A percentile compares a stretch with the other conserved stretches of the same genome.
phyloP scores from a whole-genome alignment of 1,140 invertebrate genomes.

The Drosophila tsacasi region DNA sequence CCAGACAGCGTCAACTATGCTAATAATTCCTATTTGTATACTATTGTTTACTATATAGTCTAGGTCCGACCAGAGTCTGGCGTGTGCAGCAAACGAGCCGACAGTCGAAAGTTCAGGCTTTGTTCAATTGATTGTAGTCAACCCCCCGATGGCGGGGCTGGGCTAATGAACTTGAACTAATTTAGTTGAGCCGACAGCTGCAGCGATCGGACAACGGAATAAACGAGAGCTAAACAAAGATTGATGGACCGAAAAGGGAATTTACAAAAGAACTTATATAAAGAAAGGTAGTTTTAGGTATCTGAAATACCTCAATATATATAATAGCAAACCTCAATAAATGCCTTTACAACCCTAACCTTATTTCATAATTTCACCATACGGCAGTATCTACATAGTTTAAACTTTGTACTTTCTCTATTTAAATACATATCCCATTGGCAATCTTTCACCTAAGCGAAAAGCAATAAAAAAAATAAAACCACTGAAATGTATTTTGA shows the following conservation, averaged over 20 bases:
- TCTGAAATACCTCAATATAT: background rate
- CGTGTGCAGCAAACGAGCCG: conserved; percentile 44
- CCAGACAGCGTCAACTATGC: conserved; percentile 57
- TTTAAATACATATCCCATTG: background rate
- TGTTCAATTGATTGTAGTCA: conserved; percentile 48
- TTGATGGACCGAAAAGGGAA: conserved; percentile 5
- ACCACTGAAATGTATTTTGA: conserved; percentile 2
- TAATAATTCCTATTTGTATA: conserved; percentile 38
- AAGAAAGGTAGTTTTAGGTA: background rate
- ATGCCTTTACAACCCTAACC: no score
- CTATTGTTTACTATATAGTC: conserved; percentile 45
- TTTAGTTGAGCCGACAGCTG: conserved; percentile 41
- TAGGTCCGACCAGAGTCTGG: conserved; percentile 36
- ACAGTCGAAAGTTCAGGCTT: conserved; percentile 66
- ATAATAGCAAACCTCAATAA: no score
- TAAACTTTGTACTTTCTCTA: background rate
- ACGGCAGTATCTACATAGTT: no score
- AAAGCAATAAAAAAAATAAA: background rate
- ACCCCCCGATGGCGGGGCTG: conserved; percentile 14
- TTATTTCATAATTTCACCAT: conserved; percentile 4
- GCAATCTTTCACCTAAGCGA: background rate
- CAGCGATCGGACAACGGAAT: conserved; percentile 16
- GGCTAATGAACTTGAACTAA: conserved; percentile 73
- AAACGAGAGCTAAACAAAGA: background rate
- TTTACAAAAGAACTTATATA: background rate